Base-by-base conservation (phyloP, 2,113 vertebrate genomes). In the Colossoma macropomum region DNA sequence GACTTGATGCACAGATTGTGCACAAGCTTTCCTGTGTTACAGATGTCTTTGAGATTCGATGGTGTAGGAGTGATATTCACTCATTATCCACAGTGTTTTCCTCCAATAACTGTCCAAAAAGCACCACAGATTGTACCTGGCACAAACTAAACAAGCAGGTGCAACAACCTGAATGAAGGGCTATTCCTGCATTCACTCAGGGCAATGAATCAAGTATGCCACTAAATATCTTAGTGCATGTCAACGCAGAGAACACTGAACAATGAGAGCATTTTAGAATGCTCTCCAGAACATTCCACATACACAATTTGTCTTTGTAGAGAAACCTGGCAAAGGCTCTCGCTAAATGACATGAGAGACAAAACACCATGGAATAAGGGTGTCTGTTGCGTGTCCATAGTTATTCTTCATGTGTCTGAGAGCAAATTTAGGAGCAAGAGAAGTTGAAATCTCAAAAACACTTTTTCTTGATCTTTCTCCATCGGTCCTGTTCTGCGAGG, bases 281-380 rank as follows among this genome's bases (percentile, higher is more conserved):
- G 81, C 85, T 89, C 86, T 90, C 89, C 90, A 91, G 88, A 82
- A 92, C 91, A 90, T 93, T 92, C 91, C 82, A 73, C 84, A 89
- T 90, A 89, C 87, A 92, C 90, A 94, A 89, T 93, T 92, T 92
- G 89, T 92, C 91, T 93, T 92, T 93, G 91, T 93, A 89, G 82
- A 85, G 86, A 90, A 88, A 90, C 81, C 87, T 92, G 91, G 91
- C 91, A 92, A 68, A 27, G 85, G 71, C 70, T 81, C 87, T 78
- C 66, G 86, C 81, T 88, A 91, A 89, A 92, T 93, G 90, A 92
- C 90, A 91, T 86, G 89, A 89, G 90, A 88, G 91, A 92, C 87
- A 89, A 89, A 88, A 91, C 88, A 91, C 86, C 88, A 91, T 88
- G 84, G 88, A 92, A 85, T 88, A 91, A 79, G 91, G 88, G 87